Percentiles rank a stretch among this genome's conserved stretches.
Evolutionary conservation across 2,113 vertebrate species (phyloP).

Genomic region (Struthidea cinerea): DNA sequence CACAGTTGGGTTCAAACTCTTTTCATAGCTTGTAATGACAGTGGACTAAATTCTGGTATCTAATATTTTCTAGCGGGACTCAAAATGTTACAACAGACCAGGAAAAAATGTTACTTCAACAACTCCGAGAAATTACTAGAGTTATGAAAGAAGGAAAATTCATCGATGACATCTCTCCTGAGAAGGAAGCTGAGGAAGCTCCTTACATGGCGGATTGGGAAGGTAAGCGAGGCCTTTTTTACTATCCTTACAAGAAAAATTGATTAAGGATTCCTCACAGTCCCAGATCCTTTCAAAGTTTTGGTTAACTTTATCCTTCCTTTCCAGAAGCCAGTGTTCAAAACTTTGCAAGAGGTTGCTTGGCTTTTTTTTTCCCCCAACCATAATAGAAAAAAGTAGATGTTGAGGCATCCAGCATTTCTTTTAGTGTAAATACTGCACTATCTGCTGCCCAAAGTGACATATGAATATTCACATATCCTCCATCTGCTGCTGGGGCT

Average conservation of each 20-base stretch:
- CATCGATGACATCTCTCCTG: constrained; percentile 76
- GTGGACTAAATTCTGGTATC: neutral
- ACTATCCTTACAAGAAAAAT: neutral
- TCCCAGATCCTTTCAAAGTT: neutral
- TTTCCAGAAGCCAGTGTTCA: neutral
- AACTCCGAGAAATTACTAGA: constrained; percentile 92
- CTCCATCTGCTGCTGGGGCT: constrained; percentile 39
- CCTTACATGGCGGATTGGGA: constrained; percentile 85
- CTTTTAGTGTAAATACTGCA: neutral
- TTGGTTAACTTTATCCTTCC: neutral
- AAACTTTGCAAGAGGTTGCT: neutral
- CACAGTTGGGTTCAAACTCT: neutral
- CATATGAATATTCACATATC: neutral
- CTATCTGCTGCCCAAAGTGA: neutral
- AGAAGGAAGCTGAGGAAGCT: constrained; percentile 85
- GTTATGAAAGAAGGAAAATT: constrained; percentile 91
- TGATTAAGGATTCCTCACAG: neutral
- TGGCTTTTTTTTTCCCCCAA: neutral
- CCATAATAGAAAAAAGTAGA: neutral
- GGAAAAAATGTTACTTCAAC: constrained; percentile 86
- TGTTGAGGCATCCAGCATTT: neutral
- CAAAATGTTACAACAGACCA: constrained; percentile 82
- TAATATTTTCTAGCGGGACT: constrained; percentile 62
- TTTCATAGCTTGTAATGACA: neutral
- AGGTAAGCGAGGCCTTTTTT: constrained; percentile 65